A percentile compares a stretch with the other conserved stretches of the same genome.
phyloP scores from a whole-genome alignment of 2,888 invertebrate genomes.

The Tiliacea citrago region DNA sequence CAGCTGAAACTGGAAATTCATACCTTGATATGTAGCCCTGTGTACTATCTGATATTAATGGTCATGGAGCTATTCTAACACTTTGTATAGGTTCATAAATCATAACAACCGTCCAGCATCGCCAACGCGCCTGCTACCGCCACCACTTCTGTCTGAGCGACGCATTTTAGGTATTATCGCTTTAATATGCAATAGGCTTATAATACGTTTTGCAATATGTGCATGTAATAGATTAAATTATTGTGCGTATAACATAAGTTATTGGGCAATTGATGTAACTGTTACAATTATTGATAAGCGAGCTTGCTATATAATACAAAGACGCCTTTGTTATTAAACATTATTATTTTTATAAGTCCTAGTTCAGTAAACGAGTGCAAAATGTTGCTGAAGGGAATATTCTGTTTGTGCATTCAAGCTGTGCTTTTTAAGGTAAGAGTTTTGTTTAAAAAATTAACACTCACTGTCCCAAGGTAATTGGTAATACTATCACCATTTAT shows the following conservation, averaged over 20 bases:
- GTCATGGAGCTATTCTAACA: not conserved
- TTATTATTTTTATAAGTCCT: slow-evolving; percentile 41
- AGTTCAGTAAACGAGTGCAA: not conserved
- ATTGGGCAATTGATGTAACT: slow-evolving; percentile 49
- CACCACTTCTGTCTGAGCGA: too few relatives aligned
- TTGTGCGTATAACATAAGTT: slow-evolving; percentile 2
- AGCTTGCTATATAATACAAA: slow-evolving; percentile 54
- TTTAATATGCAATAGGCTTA: slow-evolving; percentile 2
- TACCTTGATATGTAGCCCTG: too few relatives aligned
- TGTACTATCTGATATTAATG: too few relatives aligned
- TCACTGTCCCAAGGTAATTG: too few relatives aligned
- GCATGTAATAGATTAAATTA: slow-evolving; percentile 37
- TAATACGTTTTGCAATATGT: slow-evolving; percentile 46
- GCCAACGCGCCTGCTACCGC: too few relatives aligned
- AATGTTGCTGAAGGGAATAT: slow-evolving; percentile 55
- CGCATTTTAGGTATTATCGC: not conserved
- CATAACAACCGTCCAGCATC: not conserved
- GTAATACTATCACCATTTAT: too few relatives aligned
- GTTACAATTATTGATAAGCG: slow-evolving; percentile 57
- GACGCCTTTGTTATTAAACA: slow-evolving; percentile 32
- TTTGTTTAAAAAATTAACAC: not conserved
- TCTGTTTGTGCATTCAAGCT: slow-evolving; percentile 55
- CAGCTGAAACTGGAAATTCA: too few relatives aligned
- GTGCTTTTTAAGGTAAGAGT: slow-evolving; percentile 48
- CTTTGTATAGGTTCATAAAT: not conserved